These are phyloP conservation scores for Aphis craccivora DNA, from an alignment of 1,140 invertebrate genomes.

Conservation along the genomic window DNA sequence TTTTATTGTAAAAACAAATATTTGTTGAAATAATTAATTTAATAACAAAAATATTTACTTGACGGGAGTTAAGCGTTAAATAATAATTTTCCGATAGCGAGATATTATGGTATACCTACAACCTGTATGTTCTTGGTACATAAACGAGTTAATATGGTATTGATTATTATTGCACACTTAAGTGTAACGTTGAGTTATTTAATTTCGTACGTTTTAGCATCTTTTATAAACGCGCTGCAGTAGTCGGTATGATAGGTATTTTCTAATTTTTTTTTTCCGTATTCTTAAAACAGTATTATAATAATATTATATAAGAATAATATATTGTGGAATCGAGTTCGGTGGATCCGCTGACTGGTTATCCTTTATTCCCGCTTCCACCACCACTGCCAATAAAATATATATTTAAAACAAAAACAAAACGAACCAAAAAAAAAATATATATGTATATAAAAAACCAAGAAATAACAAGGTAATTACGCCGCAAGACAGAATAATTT, in stretches of 20 bases:
- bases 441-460: background rate
- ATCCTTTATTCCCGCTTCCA: background rate
- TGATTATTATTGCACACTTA: too few relatives aligned
- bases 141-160: too few relatives aligned
- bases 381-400: background rate
- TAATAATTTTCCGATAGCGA: too few relatives aligned
- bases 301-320: background rate
- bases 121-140: too few relatives aligned
- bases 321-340: background rate
- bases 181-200: background rate
- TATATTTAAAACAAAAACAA: background rate
- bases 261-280: background rate
- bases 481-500: constrained; percentile 2
- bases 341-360: background rate
- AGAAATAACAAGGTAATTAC: constrained; percentile 31
- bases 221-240: background rate
- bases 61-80: too few relatives aligned
- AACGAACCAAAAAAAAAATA: background rate
- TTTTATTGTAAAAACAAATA: too few relatives aligned
- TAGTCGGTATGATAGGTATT: background rate
- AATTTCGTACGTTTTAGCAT: background rate
- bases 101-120: too few relatives aligned
- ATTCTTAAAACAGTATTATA: background rate
- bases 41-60: too few relatives aligned
- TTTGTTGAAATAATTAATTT: too few relatives aligned